Conservation (phyloP, 2,888 invertebrate genomes). For the Tubulanus polymorphus region DNA sequence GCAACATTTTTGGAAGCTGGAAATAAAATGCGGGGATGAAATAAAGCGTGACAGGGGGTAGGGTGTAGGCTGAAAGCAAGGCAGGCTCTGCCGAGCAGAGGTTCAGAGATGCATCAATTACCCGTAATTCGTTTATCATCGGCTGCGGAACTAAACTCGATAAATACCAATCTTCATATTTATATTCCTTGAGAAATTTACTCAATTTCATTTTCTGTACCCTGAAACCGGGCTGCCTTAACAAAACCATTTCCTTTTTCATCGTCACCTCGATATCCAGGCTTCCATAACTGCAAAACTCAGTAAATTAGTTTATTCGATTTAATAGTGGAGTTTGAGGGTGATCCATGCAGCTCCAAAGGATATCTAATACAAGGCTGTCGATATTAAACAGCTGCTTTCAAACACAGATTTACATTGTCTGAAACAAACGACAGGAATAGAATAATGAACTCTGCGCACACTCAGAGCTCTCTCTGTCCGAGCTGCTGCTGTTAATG, state of each 20-base stretch:
- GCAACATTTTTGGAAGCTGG: constrained; percentile 40
- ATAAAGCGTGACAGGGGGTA: not conserved
- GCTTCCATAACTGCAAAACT: constrained; percentile 36
- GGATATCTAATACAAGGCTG: no score
- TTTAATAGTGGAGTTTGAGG: no score
- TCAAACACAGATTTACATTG: no score
- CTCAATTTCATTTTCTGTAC: constrained; percentile 33
- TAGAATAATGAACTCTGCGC: no score
- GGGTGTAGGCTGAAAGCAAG: not conserved
- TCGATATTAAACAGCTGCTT: no score
- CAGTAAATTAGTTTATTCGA: no score
- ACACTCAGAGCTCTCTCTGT: no score
- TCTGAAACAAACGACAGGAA: no score
- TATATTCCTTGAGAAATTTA: constrained; percentile 45
- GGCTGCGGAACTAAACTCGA: constrained; percentile 39
- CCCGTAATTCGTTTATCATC: constrained; percentile 45
- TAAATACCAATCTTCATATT: constrained; percentile 49
- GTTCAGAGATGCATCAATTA: constrained; percentile 20
- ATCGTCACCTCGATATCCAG: constrained; percentile 31
- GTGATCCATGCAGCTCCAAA: no score
- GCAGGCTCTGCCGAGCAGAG: constrained; percentile 6
- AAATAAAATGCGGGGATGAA: not conserved
- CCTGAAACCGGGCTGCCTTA: no score
- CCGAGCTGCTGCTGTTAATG: no score
- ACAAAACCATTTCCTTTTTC: constrained; percentile 24